These are phyloP conservation scores for Petroica traversi DNA, from an alignment of 2,113 vertebrate genomes.

Conservation along the genomic window DNA sequence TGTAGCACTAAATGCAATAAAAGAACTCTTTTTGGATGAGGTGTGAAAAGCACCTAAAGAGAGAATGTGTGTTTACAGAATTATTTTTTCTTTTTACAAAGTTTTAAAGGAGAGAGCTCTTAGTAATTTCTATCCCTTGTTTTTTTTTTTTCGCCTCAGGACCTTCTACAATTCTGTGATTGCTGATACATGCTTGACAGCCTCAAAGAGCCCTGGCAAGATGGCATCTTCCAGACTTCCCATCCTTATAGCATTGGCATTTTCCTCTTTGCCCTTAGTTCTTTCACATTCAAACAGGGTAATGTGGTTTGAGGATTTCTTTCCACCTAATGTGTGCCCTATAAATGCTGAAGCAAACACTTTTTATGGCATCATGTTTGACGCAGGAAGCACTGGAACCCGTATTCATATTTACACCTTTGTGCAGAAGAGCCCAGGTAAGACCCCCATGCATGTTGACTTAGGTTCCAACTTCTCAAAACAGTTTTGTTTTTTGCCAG, in stretches of 20 bases:
- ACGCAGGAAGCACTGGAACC: constrained; percentile 96
- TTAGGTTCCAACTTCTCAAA: background rate
- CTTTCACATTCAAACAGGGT: constrained; percentile 78
- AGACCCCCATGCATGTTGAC: background rate
- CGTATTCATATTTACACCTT: constrained; percentile 97
- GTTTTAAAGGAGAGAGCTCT: background rate
- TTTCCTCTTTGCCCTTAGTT: constrained; percentile 75
- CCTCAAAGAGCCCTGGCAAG: background rate
- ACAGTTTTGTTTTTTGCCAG: background rate
- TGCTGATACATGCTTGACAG: background rate
- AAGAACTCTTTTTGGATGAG: background rate
- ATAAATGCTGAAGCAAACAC: constrained; percentile 70
- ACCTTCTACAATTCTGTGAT: constrained; percentile 19
- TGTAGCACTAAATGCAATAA: background rate
- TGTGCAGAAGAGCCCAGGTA: constrained; percentile 89
- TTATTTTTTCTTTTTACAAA: background rate
- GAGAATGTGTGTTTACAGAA: background rate
- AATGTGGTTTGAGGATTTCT: constrained; percentile 85
- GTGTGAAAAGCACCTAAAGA: background rate
- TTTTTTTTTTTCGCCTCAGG: background rate
- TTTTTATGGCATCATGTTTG: constrained; percentile 96
- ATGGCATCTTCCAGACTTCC: constrained; percentile 75
- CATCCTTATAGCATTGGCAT: constrained; percentile 60
- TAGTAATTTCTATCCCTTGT: background rate
- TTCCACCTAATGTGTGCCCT: constrained; percentile 79